A percentile compares a stretch with the other conserved stretches of the same genome.
These are phyloP conservation scores for Auanema freiburgensis DNA, from an alignment of 2,888 invertebrate species.

Conservation along the genomic window DNA sequence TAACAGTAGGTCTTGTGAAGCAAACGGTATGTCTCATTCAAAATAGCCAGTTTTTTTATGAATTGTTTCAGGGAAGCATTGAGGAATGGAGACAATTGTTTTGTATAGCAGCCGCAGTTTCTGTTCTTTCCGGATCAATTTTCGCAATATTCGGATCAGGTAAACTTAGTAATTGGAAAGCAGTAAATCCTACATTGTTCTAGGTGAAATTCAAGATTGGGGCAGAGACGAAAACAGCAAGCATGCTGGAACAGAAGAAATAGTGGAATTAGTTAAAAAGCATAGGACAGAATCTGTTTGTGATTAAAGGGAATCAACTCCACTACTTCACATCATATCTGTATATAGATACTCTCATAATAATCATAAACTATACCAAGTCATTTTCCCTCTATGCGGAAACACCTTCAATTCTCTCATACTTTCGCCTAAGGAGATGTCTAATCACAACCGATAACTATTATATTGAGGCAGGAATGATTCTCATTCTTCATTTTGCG, in stretches of 20 bases:
- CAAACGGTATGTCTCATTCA: conserved; percentile 23
- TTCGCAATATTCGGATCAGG: conserved; percentile 42
- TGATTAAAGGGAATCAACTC: neutral
- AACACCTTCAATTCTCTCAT: no score
- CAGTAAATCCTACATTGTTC: neutral
- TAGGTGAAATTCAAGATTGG: conserved; percentile 44
- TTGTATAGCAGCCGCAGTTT: conserved; percentile 24
- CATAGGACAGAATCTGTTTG: neutral
- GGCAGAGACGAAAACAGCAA: conserved; percentile 19
- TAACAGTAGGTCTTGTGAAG: conserved; percentile 38
- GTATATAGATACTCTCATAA: neutral
- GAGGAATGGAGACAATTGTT: conserved; percentile 40
- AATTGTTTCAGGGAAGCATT: conserved; percentile 26
- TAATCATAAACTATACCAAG: no score
- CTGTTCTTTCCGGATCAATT: conserved; percentile 32
- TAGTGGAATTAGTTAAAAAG: no score
- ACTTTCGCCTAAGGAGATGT: no score
- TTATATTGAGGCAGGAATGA: no score
- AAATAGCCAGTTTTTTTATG: neutral
- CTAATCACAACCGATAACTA: no score
- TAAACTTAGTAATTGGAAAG: neutral
- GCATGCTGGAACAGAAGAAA: no score
- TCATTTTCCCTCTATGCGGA: no score
- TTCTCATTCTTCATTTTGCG: no score
- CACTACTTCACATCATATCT: neutral